Conservation (phyloP, 1,140 invertebrate species). For the Drosophila kurseongensis region DNA sequence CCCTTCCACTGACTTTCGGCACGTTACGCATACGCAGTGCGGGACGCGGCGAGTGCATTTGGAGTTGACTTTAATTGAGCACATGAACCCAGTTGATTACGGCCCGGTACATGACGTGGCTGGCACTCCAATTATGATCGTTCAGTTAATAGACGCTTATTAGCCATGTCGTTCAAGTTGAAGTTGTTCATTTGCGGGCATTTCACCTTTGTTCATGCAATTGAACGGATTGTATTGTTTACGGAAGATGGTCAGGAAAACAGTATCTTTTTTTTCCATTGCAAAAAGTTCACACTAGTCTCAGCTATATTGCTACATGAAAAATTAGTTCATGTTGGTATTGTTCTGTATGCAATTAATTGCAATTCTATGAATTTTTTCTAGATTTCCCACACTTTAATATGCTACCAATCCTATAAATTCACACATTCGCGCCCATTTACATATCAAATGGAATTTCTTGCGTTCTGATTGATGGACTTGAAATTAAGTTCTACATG, state of each 20-base stretch:
- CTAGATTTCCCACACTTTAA: slow-evolving; percentile 17
- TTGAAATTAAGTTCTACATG: slow-evolving; percentile 1
- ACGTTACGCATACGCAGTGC: slow-evolving; percentile 58
- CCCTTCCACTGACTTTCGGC: slow-evolving; percentile 1
- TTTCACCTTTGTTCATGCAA: slow-evolving; percentile 8
- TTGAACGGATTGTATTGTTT: slow-evolving; percentile 25
- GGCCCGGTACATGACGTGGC: slow-evolving; percentile 41
- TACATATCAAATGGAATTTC: slow-evolving; percentile 20
- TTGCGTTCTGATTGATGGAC: slow-evolving; percentile 10
- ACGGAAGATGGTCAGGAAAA: slow-evolving; percentile 5
- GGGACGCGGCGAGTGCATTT: slow-evolving; percentile 48
- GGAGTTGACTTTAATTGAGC: slow-evolving; percentile 52
- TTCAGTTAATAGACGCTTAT: slow-evolving; percentile 42
- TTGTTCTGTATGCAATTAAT: slow-evolving; percentile 34
- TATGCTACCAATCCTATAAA: slow-evolving; percentile 10
- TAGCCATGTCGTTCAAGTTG: slow-evolving; percentile 66
- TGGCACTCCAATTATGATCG: slow-evolving; percentile 56
- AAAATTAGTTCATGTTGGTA: slow-evolving; percentile 14
- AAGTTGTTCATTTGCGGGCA: slow-evolving; percentile 57
- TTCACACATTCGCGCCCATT: slow-evolving; percentile 19
- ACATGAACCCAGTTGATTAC: slow-evolving; percentile 55
- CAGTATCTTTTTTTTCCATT: slow-evolving; percentile 12
- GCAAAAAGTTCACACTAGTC: slow-evolving; percentile 1
- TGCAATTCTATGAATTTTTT: slow-evolving; percentile 3
- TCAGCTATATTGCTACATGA: too few species aligned